Evolutionary conservation across 2,888 invertebrate genomes (phyloP), one percentile per base, ranked within the genome.

Genomic region (Cataglyphis albicans): DNA sequence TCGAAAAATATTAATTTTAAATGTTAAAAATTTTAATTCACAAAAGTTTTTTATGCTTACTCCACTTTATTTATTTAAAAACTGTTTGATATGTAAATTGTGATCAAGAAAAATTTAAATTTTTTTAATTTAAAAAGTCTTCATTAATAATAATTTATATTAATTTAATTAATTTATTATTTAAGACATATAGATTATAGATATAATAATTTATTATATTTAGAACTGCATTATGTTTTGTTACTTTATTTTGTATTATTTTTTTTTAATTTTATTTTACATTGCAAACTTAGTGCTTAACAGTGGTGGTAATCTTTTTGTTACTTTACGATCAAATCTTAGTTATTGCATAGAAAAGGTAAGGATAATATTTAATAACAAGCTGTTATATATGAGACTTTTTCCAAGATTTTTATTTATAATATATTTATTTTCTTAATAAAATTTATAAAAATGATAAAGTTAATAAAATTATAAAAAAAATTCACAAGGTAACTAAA

Each of bases 301-400:
- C 0, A 57, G 10, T 61, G 18, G 5, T 81, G 4, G 5, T 38
- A 55, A 3, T 55, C 3, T 63, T 64, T 64, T 41, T 65, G 18
- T 61, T 73, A 41, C 6, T 75, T 7, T n/a, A 35, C 25, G 44
- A 55, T 67, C 38, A 38, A 67, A 29, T 15, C 5, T 35, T 76
- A 76, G 12, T 9, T 68, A 67, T 76, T 38, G 29, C 59, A 38
- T 15, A 74, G 18, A 52, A 52, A 81, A 81, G 81, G 81, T 81
- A 81, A 81, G 81, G 21, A 81, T 41, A 57, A 68, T 32, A 25
- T 65, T 80, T n/a, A 41, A 48, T 44, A 61, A 35, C 35, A 73
- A 12, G n/a, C 52, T 52, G n/a, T 52, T 52, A 52, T 5, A 7
- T 18, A 1, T n/a, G n/a, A 2, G 52, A n/a, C n/a, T 52, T 52